Evolutionary conservation across 2,888 invertebrate genomes (phyloP).

Genomic region (Phlogophora meticulosa): DNA sequence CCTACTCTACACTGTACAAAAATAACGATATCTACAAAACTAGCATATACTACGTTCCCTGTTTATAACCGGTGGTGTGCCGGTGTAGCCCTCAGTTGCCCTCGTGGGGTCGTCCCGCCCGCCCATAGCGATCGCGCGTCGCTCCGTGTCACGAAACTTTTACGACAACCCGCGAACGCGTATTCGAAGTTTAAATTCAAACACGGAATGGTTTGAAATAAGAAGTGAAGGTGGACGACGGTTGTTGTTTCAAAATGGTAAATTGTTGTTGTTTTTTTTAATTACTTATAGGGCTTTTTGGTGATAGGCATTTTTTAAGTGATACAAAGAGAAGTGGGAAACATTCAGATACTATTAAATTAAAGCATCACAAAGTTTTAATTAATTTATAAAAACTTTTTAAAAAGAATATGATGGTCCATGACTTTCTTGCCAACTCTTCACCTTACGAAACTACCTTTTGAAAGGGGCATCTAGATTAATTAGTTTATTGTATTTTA

Average conservation of each 20-base stretch:
- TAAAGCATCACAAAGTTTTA: too few relatives aligned
- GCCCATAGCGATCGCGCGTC: constrained; percentile 62
- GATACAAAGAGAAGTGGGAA: background rate
- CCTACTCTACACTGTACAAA: background rate
- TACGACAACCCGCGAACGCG: constrained; percentile 42
- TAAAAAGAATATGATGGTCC: too few relatives aligned
- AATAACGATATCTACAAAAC: constrained; percentile 6
- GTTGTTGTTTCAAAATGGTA: constrained; percentile 53
- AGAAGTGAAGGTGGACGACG: constrained; percentile 27
- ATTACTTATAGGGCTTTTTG: background rate
- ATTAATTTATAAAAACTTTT: too few relatives aligned
- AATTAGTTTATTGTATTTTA: too few relatives aligned
- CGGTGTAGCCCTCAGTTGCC: constrained; percentile 78
- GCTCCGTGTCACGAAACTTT: constrained; percentile 59
- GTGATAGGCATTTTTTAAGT: background rate
- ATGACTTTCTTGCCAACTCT: too few relatives aligned
- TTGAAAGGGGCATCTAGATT: too few relatives aligned
- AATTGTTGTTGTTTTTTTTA: constrained; percentile 13
- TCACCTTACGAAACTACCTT: too few relatives aligned
- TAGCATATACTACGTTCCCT: constrained; percentile 59
- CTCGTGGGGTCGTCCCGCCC: constrained; percentile 76
- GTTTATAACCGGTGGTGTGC: constrained; percentile 78
- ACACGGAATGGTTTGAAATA: constrained; percentile 53
- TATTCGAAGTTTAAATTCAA: constrained; percentile 40
- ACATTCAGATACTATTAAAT: too few relatives aligned